Conservation (phyloP, 2,113 vertebrate species). For the Fukomys damarensis region DNA sequence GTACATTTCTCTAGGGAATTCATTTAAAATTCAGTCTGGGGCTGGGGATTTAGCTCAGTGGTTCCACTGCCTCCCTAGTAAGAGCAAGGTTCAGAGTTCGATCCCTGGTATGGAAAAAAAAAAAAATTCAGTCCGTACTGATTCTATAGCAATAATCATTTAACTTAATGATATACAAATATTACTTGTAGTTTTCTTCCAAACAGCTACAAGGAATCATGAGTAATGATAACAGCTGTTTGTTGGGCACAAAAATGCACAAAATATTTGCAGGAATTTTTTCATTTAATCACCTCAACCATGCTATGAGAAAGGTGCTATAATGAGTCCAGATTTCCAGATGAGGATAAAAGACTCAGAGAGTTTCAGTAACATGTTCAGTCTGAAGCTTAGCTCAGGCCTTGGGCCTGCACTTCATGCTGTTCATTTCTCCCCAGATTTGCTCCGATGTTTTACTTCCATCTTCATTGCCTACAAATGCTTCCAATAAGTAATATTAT, state of each 20-base stretch:
- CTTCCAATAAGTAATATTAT: background rate
- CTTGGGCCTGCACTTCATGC: too few relatives aligned
- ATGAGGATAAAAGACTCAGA: background rate
- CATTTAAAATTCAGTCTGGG: slow-evolving; percentile 62
- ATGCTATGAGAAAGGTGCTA: background rate
- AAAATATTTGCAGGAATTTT: background rate
- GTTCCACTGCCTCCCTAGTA: too few relatives aligned
- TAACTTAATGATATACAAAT: slow-evolving; percentile 29
- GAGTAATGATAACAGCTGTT: background rate
- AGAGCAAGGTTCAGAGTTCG: too few relatives aligned
- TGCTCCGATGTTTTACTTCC: background rate
- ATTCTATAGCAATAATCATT: slow-evolving; percentile 29
- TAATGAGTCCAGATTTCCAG: background rate
- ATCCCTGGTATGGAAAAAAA: too few relatives aligned
- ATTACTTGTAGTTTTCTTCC: background rate
- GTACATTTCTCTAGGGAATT: slow-evolving; percentile 15
- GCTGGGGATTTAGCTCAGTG: too few relatives aligned
- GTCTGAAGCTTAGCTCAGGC: background rate
- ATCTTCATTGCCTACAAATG: background rate
- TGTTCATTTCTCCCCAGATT: background rate
- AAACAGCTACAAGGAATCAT: background rate
- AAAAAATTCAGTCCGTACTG: slow-evolving; percentile 56
- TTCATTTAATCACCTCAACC: background rate
- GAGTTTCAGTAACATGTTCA: background rate
- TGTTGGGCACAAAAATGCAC: background rate